A percentile compares a stretch with the other conserved stretches of the same genome.
phyloP scores from a whole-genome alignment of 2,113 vertebrate species.

The Archocentrus centrarchus region DNA sequence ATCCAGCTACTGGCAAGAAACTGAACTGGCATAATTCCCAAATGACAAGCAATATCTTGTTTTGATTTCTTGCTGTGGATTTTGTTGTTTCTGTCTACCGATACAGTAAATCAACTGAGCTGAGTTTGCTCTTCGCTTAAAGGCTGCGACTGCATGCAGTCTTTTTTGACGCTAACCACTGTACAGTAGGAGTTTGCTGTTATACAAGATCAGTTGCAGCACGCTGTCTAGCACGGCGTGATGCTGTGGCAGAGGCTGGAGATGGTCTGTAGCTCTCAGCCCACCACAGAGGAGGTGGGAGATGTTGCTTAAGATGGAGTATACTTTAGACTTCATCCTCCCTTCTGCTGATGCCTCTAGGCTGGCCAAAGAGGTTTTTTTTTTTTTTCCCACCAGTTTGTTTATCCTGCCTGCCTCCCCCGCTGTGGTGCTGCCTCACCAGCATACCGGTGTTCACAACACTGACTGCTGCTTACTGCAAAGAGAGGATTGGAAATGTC shows the following conservation, averaged over 20 bases:
- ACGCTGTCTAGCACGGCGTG: not conserved
- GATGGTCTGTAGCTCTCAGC: slow-evolving; percentile 52
- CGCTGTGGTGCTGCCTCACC: slow-evolving; percentile 43
- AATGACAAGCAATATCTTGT: not conserved
- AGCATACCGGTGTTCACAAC: slow-evolving; percentile 26
- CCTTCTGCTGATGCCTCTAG: slow-evolving; percentile 65
- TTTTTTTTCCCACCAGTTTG: slow-evolving; percentile 41
- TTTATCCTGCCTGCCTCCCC: slow-evolving; percentile 66
- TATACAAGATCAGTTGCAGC: slow-evolving; percentile 30
- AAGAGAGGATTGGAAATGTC: not conserved
- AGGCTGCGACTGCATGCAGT: not conserved
- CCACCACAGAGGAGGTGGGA: slow-evolving; percentile 68
- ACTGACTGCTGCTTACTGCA: slow-evolving; percentile 2
- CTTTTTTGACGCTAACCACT: not conserved
- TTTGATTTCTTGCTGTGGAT: not conserved
- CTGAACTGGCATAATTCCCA: not conserved
- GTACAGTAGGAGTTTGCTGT: not conserved
- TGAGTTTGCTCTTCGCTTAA: not conserved
- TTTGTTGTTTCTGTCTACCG: not conserved
- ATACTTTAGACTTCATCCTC: slow-evolving; percentile 46
- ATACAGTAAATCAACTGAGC: not conserved
- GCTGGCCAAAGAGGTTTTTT: slow-evolving; percentile 53
- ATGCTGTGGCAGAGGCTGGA: slow-evolving; percentile 44
- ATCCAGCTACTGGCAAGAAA: not conserved
- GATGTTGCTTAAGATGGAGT: slow-evolving; percentile 56